Percentiles rank a stretch among this genome's conserved stretches.
These are phyloP conservation scores for Upupa epops DNA, from an alignment of 2,113 vertebrate species.

Conservation along the genomic window DNA sequence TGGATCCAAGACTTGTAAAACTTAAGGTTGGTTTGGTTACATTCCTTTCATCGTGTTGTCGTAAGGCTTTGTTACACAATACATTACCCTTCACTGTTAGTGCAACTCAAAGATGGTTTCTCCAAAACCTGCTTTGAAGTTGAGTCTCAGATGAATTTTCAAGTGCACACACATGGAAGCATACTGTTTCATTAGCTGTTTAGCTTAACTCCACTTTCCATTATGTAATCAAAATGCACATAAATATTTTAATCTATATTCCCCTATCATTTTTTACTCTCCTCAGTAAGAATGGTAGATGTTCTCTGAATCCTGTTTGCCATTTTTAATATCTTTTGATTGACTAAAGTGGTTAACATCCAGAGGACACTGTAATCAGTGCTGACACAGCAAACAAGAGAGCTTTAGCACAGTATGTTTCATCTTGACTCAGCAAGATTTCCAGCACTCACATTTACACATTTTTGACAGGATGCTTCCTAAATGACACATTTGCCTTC, in stretches of 20 bases:
- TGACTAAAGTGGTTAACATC: neutral
- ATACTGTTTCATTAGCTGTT: neutral
- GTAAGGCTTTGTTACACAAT: neutral
- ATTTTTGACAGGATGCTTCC: neutral
- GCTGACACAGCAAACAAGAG: neutral
- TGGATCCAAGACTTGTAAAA: neutral
- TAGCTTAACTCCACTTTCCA: neutral
- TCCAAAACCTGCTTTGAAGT: neutral
- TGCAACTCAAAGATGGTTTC: neutral
- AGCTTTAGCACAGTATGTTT: neutral
- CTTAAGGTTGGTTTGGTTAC: neutral
- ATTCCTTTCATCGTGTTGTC: neutral
- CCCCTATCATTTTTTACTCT: neutral
- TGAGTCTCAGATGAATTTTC: neutral
- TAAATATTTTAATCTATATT: neutral
- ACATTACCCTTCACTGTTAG: neutral
- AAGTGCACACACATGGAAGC: neutral
- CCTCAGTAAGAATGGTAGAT: neutral
- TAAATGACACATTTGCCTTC: neutral
- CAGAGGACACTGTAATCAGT: neutral
- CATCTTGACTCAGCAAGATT: constrained; percentile 40
- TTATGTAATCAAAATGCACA: neutral
- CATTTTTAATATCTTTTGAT: neutral
- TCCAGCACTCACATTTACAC: neutral
- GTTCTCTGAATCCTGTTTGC: neutral